Percentiles rank a stretch among this genome's conserved stretches.
These are phyloP conservation scores for Caenorhabditis becei DNA, from an alignment of 2,888 invertebrate genomes.

Conservation along the genomic window DNA sequence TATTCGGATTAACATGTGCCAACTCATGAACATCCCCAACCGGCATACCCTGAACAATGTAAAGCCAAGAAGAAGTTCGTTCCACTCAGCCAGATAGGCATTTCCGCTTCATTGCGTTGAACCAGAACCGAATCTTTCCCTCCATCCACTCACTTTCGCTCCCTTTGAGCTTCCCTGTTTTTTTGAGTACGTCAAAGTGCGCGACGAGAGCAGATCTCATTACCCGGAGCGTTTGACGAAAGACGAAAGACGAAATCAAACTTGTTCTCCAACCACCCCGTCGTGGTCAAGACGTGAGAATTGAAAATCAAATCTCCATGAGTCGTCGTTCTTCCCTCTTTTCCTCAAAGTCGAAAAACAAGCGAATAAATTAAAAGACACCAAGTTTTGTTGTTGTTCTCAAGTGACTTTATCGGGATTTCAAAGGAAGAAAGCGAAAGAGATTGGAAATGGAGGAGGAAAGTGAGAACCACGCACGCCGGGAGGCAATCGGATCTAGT, in stretches of 20 bases:
- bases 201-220: constrained; percentile 16
- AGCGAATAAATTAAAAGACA: constrained; percentile 25
- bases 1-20: neutral
- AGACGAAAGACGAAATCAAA: neutral
- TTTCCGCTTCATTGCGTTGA: constrained; percentile 15
- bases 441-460: neutral
- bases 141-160: neutral
- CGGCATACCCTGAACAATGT: neutral
- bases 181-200: constrained; percentile 10
- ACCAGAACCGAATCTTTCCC: constrained; percentile 19
- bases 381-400: constrained; percentile 51
- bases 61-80: constrained; percentile 7
- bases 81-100: constrained; percentile 7
- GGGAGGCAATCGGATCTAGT: constrained; percentile 28
- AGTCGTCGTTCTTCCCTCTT: too few species aligned
- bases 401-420: constrained; percentile 45
- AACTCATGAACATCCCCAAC: neutral
- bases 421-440: neutral
- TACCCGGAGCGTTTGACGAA: constrained; percentile 7
- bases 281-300: neutral
- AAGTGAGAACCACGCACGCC: constrained; percentile 2
- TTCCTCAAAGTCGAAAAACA: constrained; percentile 9
- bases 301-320: neutral
- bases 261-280: neutral
- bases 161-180: neutral